Base-by-base conservation (phyloP, 2,888 invertebrate species). In the Xestobium rufovillosum region DNA sequence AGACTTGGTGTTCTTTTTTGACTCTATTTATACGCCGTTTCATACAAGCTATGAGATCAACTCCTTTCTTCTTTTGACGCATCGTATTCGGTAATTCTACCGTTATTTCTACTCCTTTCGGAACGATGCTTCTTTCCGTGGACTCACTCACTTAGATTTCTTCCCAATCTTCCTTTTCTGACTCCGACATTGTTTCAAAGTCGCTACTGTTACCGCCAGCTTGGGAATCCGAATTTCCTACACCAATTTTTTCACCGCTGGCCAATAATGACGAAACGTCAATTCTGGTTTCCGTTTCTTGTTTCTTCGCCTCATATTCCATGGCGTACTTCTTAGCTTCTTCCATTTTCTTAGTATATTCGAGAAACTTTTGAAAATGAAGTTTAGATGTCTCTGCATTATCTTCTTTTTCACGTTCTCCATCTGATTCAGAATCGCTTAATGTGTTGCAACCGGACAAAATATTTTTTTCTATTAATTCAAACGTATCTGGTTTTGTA, bases 11-110 rank as follows among this genome's bases (percentile, higher is more conserved):
- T 52, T 84, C 82, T 63, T 83, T 85, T 52, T 81, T 78, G 12
- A 80, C 75, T 41, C 81, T 73, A 60, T 90, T 91, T 16, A 92
- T 68, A 57, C 79, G 75, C 37, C 83, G 74, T 54, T 81, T 81
- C 54, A 92, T 69, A 48, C 79, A 76, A 56, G 82, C 80, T 61
- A 85, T 78, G 35, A 87, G 59, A 66, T 90, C 85, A 15, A 76
- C 56, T 37, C 67, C 71, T 51, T 80, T 80, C 44, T 70, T 72
- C 49, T 69, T 72, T 33, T 13, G 27, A 51, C 65, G 67, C 41
- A 73, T 65, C 4, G 42, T 39, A 26, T 64, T 66, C 9, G 59
- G 57, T 53, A 59, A 49, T 48, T 82, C 78, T 4, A 91, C 71
- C 27, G 79, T 75, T 12, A 92, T 80, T 64, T 88, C 77, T 27